phyloP scores from a whole-genome alignment of 2,888 invertebrate species.

The Melanargia galathea region DNA sequence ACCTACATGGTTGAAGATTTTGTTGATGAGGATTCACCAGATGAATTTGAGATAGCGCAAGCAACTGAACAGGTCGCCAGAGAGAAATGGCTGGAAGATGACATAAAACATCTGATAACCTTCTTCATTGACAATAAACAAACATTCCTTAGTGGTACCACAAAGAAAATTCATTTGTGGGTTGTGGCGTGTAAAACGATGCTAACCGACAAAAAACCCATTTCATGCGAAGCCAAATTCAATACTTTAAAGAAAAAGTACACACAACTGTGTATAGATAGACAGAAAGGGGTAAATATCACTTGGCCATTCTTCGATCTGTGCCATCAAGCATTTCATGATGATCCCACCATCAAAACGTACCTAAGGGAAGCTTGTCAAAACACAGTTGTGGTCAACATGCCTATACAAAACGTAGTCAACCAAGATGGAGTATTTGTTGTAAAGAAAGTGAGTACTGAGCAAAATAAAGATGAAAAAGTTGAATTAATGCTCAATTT shows the following conservation, averaged over 20 bases:
- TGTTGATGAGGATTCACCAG: slow-evolving; percentile 46
- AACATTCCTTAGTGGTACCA: slow-evolving; percentile 57
- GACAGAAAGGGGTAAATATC: slow-evolving; percentile 49
- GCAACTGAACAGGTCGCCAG: slow-evolving; percentile 40
- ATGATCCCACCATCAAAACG: slow-evolving; percentile 48
- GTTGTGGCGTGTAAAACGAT: slow-evolving; percentile 71
- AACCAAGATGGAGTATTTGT: slow-evolving; percentile 49
- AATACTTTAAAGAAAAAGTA: slow-evolving; percentile 58
- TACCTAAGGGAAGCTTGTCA: slow-evolving; percentile 38
- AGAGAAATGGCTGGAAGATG: slow-evolving; percentile 62
- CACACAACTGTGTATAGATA: slow-evolving; percentile 49
- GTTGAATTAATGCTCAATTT: slow-evolving; percentile 63
- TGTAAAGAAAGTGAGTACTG: slow-evolving; percentile 50
- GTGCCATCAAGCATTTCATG: slow-evolving; percentile 67
- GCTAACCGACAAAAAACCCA: slow-evolving; percentile 58
- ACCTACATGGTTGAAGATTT: slow-evolving; percentile 46
- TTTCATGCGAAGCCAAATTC: slow-evolving; percentile 60
- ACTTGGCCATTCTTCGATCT: slow-evolving; percentile 62
- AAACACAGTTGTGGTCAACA: slow-evolving; percentile 26
- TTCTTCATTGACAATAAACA: slow-evolving; percentile 73
- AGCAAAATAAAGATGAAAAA: slow-evolving; percentile 50
- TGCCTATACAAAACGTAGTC: slow-evolving; percentile 31
- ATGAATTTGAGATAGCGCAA: slow-evolving; percentile 39
- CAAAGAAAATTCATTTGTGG: slow-evolving; percentile 67
- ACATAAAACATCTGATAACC: slow-evolving; percentile 60